Base-by-base conservation (phyloP, 2,888 invertebrate genomes). In the Oscheius sp. region DNA sequence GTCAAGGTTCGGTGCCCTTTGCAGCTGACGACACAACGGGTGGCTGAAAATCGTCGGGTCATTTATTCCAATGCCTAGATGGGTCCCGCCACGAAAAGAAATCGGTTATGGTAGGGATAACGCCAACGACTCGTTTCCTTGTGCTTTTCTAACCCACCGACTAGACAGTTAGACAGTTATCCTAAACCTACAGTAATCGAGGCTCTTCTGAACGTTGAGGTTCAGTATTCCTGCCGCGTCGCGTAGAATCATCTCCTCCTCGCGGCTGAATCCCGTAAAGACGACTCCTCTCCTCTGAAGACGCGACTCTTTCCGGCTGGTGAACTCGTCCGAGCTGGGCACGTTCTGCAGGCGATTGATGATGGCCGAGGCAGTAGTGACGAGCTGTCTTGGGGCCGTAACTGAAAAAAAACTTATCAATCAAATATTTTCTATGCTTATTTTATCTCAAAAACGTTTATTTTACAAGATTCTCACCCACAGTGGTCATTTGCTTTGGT, bases 1-100 rank as follows among this genome's bases (percentile, higher is more conserved):
- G 79, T 32, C 3, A 81, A 47, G 0, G 80, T 81, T 32, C 80
- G 70, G 37, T 75, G 70, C 53, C 80, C 80, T 55, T 75, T 71
- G 47, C 71, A 51, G 7, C 78, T 78, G 10, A 81, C 68, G 1
- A 81, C 75, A 63, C 80, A 80, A 9, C 70, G 70, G 3, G 80
- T 80, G 9, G n/a, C 73, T 73, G 21, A 47, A 72, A 29, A 60
- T 29, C 33, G 13, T 21, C 13, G 50, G 29, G 9, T 29, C 48
- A n/a, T 55, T 42, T 21, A 55, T 13, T 9, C 21, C 21, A 55
- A 55, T 29, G 29, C 55, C 13, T 55, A 21, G 21, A 21, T 21
- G 21, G 21, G 21, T 21, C 21, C 21, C 21, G 21, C 21, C 21
- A 21, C 21, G 21, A 21, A 21, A 21, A 21, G 21, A 21, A 21